Evolutionary conservation across 2,888 invertebrate species (phyloP).

Genomic region (Fissipunctia ypsillon): DNA sequence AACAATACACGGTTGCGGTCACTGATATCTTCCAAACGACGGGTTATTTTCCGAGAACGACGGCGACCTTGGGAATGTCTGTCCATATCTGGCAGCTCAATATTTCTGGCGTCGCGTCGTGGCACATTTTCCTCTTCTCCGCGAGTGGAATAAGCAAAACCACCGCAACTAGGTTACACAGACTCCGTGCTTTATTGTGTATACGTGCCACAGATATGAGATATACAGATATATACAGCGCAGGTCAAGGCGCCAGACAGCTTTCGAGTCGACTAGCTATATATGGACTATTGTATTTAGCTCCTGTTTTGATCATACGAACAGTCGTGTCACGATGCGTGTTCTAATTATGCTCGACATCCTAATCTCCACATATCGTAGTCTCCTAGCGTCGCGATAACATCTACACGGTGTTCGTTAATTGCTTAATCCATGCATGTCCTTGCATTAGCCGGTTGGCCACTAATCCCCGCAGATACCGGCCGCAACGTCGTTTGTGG

Average conservation of each 20-base stretch:
- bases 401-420: conserved; percentile 77
- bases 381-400: conserved; percentile 75
- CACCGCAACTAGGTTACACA: conserved; percentile 85
- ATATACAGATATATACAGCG: conserved; percentile 82
- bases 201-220: conserved; percentile 89
- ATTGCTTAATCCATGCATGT: conserved; percentile 84
- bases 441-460: conserved; percentile 74
- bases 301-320: conserved; percentile 78
- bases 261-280: conserved; percentile 85
- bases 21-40: conserved; percentile 56
- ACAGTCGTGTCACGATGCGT: conserved; percentile 79
- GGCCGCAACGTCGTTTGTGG: conserved; percentile 64
- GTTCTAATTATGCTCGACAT: conserved; percentile 78
- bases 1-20: conserved; percentile 69
- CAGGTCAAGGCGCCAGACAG: conserved; percentile 89
- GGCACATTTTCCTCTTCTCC: conserved; percentile 75
- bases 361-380: conserved; percentile 84
- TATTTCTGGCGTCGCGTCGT: conserved; percentile 69
- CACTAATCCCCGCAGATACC: conserved; percentile 76
- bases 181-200: conserved; percentile 88
- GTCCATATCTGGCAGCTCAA: conserved; percentile 68
- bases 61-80: conserved; percentile 72
- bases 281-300: conserved; percentile 84
- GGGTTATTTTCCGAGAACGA: conserved; percentile 69
- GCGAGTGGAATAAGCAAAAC: conserved; percentile 85